Base-by-base conservation (phyloP, 2,888 invertebrate genomes). In the Ferdinandea cuprea region DNA sequence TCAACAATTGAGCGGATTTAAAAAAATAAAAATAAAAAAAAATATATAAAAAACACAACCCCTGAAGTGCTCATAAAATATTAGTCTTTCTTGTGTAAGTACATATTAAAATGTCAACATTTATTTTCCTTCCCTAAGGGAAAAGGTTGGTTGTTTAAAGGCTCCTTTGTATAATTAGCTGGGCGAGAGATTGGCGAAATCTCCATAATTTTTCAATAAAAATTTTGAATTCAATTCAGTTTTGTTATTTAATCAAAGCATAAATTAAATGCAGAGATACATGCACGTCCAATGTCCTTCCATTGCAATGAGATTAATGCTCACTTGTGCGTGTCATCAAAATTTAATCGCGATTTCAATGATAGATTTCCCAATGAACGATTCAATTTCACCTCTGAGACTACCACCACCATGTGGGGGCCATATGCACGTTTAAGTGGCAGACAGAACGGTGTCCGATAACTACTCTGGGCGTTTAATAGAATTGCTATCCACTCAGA, bases 81-180 rank as follows among this genome's bases (percentile, higher is more conserved):
- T 69, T 58, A 46, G 56, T 58, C 46, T 48, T 69, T 37, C 44
- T 56, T 56, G 68, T 58, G 68, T 46, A 17, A 8, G 8, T 42
- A 17, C 17, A 37, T 35, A 66, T 69, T 69, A 69, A 58, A 69
- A 69, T 46, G 69, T 58, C 58, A 69, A 69, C 58, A 48, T 46
- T 69, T 69, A 1, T 56, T 32, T 13, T 46, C 21, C 19, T 13
- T 17, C 40, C 21, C 32, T 6, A 15, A 6, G 17, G 37, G 15
- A 65, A 69, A 48, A 28, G 17, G 35, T 25, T 50, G 40, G 6
- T 28, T 32, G 19, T 35, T 5, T 13, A 5, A n/a, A 15, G 17
- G 8, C 54, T 8, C 0, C 21, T 54, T 54, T 42, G 13, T 17
- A 37, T 46, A 65, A 73, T 73, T 46, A 63, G 54, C 65, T 48